Evolutionary conservation across 2,888 invertebrate species (phyloP).

Genomic region (Orgyia antiqua): DNA sequence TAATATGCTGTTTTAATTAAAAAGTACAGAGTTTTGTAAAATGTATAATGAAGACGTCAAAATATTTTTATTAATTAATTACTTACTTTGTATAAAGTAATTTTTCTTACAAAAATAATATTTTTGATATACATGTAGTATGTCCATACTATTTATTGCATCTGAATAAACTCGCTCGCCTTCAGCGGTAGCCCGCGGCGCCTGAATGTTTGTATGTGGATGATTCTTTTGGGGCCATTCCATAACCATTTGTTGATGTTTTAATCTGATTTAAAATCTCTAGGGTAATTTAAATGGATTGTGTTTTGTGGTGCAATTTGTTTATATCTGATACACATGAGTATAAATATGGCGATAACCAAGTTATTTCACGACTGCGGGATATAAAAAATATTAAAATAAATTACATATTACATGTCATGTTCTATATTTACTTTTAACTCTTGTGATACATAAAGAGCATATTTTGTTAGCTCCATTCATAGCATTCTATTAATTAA

Average conservation of each 20-base stretch:
- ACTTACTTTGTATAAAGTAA: too few species aligned
- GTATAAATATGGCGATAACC: not conserved
- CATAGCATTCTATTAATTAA: too few species aligned
- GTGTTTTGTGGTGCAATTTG: not conserved
- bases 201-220: conserved; percentile 47
- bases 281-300: not conserved
- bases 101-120: too few species aligned
- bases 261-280: not conserved
- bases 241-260: conserved; percentile 28
- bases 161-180: conserved; percentile 44
- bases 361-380: not conserved
- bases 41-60: too few species aligned
- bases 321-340: not conserved
- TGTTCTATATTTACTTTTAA: too few species aligned
- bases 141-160: conserved; percentile 47
- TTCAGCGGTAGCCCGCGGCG: conserved; percentile 57
- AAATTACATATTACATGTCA: too few species aligned
- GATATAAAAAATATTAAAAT: not conserved
- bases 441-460: too few species aligned
- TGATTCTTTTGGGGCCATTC: conserved; percentile 49
- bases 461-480: too few species aligned
- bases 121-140: too few species aligned
- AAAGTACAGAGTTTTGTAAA: too few species aligned
- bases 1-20: too few species aligned
- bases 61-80: too few species aligned